Evolutionary conservation across 2,113 vertebrate species (phyloP), one percentile per base, ranked within the genome.

Genomic region (Callionymus lyra): DNA sequence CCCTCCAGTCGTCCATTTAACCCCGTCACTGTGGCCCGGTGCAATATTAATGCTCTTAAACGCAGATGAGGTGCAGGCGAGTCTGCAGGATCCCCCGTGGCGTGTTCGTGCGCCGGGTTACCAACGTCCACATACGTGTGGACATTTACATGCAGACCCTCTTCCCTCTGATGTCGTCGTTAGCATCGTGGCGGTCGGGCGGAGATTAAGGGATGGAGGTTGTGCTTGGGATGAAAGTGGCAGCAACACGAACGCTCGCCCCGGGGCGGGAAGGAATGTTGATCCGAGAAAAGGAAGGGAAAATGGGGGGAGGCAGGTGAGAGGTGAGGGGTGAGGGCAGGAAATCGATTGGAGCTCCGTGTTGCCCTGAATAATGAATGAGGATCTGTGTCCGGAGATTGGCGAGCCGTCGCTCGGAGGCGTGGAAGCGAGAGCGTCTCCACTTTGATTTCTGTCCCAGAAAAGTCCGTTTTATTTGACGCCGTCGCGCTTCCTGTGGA

Each of bases 21-120:
- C 84, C 83, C 79, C 63, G 70, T 70, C 77, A 78, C 80, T 54
- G 47, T 14, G 59, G 57, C 76, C n/a, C 78, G 39, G 71, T 86
- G 83, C 80, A 85, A 83, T 86, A 85, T 85, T 86, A 84, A 85
- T 86, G 83, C 63, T 56, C 74, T 81, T 82, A 86, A 84, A 85
- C 80, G 67, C 75, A 80, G 78, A 83, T 81, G 83, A 82, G 81
- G 82, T 79, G 81, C 81, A 79, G 82, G 75, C 82, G 82, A 77
- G 78, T 84, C 77, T 81, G 66, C 67, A 59, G 67, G 78, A 82
- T 74, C 76, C 68, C 78, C 64, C 66, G 66, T 67, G 66, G 59
- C 65, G 66, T 65, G 56, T 62, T 72, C 60, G 58, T 62, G 70
- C 61, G 62, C 37, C 16, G 63, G 59, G 68, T 69, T 59, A 68